Conservation (phyloP, 2,113 vertebrate species). For the Amphiprion ocellaris region DNA sequence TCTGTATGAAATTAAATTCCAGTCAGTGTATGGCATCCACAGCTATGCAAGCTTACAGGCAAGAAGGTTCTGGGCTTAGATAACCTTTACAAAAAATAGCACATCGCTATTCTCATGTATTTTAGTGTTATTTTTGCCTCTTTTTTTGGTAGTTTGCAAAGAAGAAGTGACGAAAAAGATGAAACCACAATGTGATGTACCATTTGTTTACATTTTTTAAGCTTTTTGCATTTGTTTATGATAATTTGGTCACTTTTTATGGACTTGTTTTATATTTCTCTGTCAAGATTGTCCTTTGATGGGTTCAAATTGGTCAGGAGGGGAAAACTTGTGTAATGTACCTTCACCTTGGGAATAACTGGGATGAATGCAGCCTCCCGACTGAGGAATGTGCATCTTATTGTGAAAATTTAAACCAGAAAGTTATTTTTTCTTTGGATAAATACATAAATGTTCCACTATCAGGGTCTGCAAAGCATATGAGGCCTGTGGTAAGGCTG, state of each 20-base stretch:
- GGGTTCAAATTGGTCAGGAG: conserved; percentile 28
- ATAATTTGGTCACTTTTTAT: conserved; percentile 5
- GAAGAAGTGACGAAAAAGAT: not conserved
- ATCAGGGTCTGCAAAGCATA: conserved; percentile 74
- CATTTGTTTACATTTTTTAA: conserved; percentile 38
- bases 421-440: conserved; percentile 28
- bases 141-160: conserved; percentile 19
- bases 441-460: conserved; percentile 60
- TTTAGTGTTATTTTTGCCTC: not conserved
- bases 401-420: conserved; percentile 35
- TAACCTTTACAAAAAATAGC: conserved; percentile 56
- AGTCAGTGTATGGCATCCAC: conserved; percentile 63
- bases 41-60: conserved; percentile 70
- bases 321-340: conserved; percentile 13
- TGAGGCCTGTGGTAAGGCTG: conserved; percentile 51
- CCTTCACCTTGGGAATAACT: conserved; percentile 23
- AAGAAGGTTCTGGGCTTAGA: conserved; percentile 58
- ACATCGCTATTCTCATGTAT: conserved; percentile 65
- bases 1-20: not conserved
- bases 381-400: conserved; percentile 54
- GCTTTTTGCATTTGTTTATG: not conserved
- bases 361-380: conserved; percentile 36
- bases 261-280: conserved; percentile 3
- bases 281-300: conserved; percentile 3
- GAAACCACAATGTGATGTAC: not conserved